phyloP scores from a whole-genome alignment of 2,888 invertebrate genomes.

The Ichneumoninae sp. region DNA sequence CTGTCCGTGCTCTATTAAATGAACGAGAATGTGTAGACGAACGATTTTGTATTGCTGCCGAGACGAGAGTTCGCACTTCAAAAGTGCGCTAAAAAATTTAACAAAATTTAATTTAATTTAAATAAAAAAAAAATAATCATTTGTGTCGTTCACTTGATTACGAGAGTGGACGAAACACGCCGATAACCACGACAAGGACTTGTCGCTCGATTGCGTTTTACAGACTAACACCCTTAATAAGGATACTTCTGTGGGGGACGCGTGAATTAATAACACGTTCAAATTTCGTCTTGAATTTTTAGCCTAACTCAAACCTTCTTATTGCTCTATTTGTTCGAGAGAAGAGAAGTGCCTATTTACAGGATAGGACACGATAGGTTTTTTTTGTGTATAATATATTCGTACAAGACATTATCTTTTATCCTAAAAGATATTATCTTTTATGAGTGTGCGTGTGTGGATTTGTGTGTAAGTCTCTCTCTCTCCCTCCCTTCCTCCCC shows the following conservation, averaged over 20 bases:
- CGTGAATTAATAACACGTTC: constrained; percentile 11
- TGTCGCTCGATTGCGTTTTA: constrained; percentile 52
- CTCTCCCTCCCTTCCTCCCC: too few species aligned
- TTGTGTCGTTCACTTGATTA: constrained; percentile 13
- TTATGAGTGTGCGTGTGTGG: background rate
- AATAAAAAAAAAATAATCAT: background rate
- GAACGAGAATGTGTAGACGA: background rate
- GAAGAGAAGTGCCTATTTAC: constrained; percentile 52
- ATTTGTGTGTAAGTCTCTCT: background rate
- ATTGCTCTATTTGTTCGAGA: constrained; percentile 65
- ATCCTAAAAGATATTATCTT: background rate
- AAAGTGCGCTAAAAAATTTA: background rate
- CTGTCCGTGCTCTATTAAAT: background rate
- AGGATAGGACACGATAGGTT: constrained; percentile 36
- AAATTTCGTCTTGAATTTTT: constrained; percentile 17
- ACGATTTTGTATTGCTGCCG: constrained; percentile 60
- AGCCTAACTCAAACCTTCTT: constrained; percentile 49
- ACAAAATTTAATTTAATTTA: background rate
- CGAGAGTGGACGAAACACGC: background rate
- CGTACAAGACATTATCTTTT: background rate
- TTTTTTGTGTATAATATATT: background rate
- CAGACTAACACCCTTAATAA: constrained; percentile 1
- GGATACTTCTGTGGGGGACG: constrained; percentile 10
- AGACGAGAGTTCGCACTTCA: constrained; percentile 30
- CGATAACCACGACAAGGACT: constrained; percentile 42